These are phyloP conservation scores for Haliclona indistincta DNA, from an alignment of 37 sponge, comb jelly and placozoan species.

Conservation along the genomic window DNA sequence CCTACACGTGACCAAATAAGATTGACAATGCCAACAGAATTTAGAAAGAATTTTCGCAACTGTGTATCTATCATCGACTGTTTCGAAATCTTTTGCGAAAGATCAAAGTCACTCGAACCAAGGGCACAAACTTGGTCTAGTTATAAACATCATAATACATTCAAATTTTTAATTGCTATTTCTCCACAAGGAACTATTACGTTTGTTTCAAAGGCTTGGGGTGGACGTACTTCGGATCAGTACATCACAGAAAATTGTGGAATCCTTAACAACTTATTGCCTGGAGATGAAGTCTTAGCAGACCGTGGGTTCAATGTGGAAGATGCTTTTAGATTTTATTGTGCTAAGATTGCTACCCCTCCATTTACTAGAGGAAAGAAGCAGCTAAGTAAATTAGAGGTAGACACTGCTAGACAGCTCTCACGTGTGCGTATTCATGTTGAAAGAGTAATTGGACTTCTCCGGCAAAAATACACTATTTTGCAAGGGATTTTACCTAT, in stretches of 20 bases:
- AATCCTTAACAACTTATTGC: constrained; percentile 8
- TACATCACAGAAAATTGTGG: constrained; percentile 53
- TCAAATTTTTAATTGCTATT: constrained; percentile 43
- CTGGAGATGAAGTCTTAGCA: constrained; percentile 51
- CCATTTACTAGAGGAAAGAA: constrained; percentile 28
- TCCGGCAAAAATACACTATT: constrained; percentile 44
- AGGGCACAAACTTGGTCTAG: constrained; percentile 48
- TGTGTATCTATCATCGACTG: constrained; percentile 39
- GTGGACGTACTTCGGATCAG: constrained; percentile 40
- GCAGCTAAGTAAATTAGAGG: constrained; percentile 27
- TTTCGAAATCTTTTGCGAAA: constrained; percentile 33
- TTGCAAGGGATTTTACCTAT: constrained; percentile 35
- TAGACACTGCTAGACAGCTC: constrained; percentile 26
- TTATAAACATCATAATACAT: constrained; percentile 51
- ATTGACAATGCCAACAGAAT: constrained; percentile 19
- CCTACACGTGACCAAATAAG: constrained; percentile 25
- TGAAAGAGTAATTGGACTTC: constrained; percentile 29
- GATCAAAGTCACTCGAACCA: constrained; percentile 24
- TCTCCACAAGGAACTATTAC: constrained; percentile 35
- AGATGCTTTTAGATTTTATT: constrained; percentile 34
- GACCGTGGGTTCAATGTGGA: constrained; percentile 39
- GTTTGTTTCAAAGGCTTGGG: constrained; percentile 54
- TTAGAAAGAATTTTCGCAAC: constrained; percentile 10
- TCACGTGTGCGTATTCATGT: constrained; percentile 44
- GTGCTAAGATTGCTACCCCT: constrained; percentile 18